These are phyloP conservation scores for Drosophila mayri DNA, from an alignment of 1,140 invertebrate genomes.

Conservation along the genomic window DNA sequence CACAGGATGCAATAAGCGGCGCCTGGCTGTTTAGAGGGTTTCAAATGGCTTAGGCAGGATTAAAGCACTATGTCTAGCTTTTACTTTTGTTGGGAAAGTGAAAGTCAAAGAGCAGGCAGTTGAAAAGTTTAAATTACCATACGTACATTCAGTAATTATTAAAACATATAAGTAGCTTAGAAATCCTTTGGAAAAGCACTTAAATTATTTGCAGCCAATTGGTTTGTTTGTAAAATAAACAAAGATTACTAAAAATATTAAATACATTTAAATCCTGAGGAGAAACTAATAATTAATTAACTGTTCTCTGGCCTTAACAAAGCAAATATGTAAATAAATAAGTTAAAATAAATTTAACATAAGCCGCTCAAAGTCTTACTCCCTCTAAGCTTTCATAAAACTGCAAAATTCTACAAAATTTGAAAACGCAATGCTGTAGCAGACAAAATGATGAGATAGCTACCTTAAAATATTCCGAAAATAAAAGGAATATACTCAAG, in stretches of 20 bases:
- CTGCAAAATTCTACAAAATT: too few species aligned
- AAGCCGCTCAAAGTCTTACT: neutral
- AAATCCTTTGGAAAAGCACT: neutral
- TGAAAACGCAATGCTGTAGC: neutral
- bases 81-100: neutral
- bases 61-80: neutral
- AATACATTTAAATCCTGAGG: too few species aligned
- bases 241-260: too few species aligned
- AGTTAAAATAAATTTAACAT: neutral
- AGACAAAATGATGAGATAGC: neutral
- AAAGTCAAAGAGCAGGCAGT: neutral
- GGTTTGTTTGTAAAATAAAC: too few species aligned
- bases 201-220: too few species aligned
- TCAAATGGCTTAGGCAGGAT: neutral
- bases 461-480: neutral
- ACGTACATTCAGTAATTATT: neutral
- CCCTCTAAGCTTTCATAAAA: neutral
- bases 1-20: constrained; percentile 14
- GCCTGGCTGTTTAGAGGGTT: neutral
- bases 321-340: neutral
- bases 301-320: too few species aligned
- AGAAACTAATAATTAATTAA: neutral
- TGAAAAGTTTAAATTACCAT: constrained; percentile 4
- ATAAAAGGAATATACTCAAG: constrained; percentile 4
- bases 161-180: neutral